These are phyloP conservation scores for Agriotes lineatus DNA, from an alignment of 2,888 invertebrate genomes.

Conservation along the genomic window DNA sequence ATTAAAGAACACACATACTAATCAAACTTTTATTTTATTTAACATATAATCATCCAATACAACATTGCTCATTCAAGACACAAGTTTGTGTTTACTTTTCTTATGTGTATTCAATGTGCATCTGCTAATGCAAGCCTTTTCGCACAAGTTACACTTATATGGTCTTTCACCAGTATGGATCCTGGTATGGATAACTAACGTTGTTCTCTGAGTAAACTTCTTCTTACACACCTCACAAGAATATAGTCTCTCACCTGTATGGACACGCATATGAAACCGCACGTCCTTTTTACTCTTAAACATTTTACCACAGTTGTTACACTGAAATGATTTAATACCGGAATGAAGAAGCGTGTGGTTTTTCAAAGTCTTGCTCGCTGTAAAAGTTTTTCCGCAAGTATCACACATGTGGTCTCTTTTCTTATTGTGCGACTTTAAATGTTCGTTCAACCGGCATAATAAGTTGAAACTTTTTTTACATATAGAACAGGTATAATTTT, in stretches of 20 bases:
- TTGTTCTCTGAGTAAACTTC: conserved; percentile 23
- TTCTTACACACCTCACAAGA: conserved; percentile 50
- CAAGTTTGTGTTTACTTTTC: background rate
- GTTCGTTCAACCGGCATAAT: background rate
- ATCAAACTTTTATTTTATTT: too few species aligned
- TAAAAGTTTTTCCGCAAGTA: background rate
- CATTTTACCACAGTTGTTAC: conserved; percentile 69
- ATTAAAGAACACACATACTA: too few species aligned
- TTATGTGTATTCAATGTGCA: conserved; percentile 71
- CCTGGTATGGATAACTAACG: conserved; percentile 53
- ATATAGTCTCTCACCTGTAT: conserved; percentile 67
- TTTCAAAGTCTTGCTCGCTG: background rate
- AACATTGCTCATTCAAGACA: too few species aligned
- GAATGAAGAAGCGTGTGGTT: conserved; percentile 1
- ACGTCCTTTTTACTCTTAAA: conserved; percentile 66
- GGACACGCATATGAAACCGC: conserved; percentile 67
- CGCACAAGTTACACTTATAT: conserved; percentile 71
- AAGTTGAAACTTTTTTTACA: conserved; percentile 11
- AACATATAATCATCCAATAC: too few species aligned
- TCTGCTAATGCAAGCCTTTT: conserved; percentile 71
- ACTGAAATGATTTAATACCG: conserved; percentile 52
- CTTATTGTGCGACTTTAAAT: conserved; percentile 57
- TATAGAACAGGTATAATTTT: too few species aligned
- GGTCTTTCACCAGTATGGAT: conserved; percentile 65
- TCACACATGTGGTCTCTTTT: conserved; percentile 56